Evolutionary conservation across 1,140 invertebrate species (phyloP).

Genomic region (Calliopsis andreniformis): DNA sequence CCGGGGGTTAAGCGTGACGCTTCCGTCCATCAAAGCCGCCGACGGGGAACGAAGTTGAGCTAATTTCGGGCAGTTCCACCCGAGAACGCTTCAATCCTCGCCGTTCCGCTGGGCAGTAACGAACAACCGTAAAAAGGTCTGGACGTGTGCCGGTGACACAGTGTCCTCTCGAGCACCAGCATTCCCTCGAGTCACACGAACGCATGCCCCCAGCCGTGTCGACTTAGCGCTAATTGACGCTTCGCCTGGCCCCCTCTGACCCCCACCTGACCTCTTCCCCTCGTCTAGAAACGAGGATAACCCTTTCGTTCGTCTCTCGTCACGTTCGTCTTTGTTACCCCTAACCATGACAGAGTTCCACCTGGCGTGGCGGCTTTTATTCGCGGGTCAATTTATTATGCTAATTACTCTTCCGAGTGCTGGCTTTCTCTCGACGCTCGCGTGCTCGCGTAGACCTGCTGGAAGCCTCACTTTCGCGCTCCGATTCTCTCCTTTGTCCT

Average conservation of each 20-base stretch:
- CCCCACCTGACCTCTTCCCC: too few relatives aligned
- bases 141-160: conserved; percentile 25
- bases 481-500: neutral
- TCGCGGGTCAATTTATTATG: conserved; percentile 71
- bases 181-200: neutral
- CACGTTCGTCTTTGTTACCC: conserved; percentile 52
- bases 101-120: conserved; percentile 2
- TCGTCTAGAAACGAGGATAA: conserved; percentile 2
- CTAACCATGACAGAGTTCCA: conserved; percentile 49
- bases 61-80: conserved; percentile 18
- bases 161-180: neutral
- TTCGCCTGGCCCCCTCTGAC: conserved; percentile 23
- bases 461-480: conserved; percentile 32
- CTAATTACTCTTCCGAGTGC: conserved; percentile 67
- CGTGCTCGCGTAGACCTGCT: conserved; percentile 19
- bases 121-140: conserved; percentile 28
- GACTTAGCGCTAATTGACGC: conserved; percentile 50
- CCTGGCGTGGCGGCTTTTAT: conserved; percentile 54
- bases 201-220: neutral
- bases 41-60: conserved; percentile 29
- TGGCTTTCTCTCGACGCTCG: conserved; percentile 21
- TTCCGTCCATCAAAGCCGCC: conserved; percentile 3
- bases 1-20: conserved; percentile 41
- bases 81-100: neutral
- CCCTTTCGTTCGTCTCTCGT: conserved; percentile 1